These are phyloP conservation scores for Vanessa cardui DNA, from an alignment of 2,888 invertebrate genomes.

Conservation along the genomic window DNA sequence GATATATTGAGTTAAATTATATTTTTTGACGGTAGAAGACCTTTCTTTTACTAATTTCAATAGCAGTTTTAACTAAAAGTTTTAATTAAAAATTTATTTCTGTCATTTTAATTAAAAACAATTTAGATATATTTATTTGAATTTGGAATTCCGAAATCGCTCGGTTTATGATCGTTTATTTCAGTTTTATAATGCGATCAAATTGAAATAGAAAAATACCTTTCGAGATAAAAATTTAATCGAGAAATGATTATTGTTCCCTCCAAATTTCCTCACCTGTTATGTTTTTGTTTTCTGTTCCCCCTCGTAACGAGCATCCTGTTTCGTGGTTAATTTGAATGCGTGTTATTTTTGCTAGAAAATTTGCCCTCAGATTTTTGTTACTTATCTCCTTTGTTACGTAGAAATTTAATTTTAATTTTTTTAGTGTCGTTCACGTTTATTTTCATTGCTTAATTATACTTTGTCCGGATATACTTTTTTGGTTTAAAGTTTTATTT, in stretches of 20 bases:
- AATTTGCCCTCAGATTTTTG: slow-evolving; percentile 62
- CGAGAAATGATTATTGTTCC: slow-evolving; percentile 66
- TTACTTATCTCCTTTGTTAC: slow-evolving; percentile 49
- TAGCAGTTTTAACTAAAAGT: too few relatives aligned
- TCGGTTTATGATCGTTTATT: too few relatives aligned
- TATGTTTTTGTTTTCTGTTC: slow-evolving; percentile 61
- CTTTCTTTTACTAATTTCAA: too few relatives aligned
- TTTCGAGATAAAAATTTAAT: slow-evolving; percentile 48
- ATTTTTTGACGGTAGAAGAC: too few relatives aligned
- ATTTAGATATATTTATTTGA: too few relatives aligned
- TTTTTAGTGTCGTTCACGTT: not conserved
- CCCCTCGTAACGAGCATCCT: slow-evolving; percentile 71
- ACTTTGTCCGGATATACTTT: not conserved
- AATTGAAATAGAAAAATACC: not conserved
- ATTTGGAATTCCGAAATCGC: too few relatives aligned
- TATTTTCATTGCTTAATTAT: not conserved
- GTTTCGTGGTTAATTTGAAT: slow-evolving; percentile 74
- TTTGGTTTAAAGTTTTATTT: too few relatives aligned
- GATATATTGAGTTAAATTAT: too few relatives aligned
- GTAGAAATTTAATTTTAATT: slow-evolving; percentile 14
- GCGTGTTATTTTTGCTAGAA: slow-evolving; percentile 66
- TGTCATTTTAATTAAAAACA: too few relatives aligned
- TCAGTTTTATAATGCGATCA: not conserved
- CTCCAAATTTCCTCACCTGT: slow-evolving; percentile 62
- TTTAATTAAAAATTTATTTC: too few relatives aligned